These are phyloP conservation scores for Meghimatium bilineatum DNA, from an alignment of 2,888 invertebrate species.

Conservation along the genomic window DNA sequence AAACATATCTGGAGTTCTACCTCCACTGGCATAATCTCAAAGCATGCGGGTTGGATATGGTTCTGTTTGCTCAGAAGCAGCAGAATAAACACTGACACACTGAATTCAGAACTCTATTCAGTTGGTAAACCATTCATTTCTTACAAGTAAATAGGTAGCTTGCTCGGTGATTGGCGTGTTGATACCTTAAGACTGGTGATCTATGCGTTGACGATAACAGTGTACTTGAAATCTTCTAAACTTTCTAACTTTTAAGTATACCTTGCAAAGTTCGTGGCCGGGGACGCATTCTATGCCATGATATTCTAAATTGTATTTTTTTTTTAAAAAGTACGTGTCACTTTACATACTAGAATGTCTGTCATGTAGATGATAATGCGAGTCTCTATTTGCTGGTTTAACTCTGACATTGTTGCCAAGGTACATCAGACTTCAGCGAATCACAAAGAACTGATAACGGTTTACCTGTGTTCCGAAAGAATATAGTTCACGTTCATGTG, in stretches of 20 bases:
- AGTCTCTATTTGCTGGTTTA: not conserved
- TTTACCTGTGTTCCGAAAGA: not conserved
- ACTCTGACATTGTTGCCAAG: not conserved
- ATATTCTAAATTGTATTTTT: not conserved
- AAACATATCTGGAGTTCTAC: not conserved
- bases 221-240: not conserved
- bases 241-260: not conserved
- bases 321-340: not conserved
- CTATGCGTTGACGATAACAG: not conserved
- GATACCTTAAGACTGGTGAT: constrained; percentile 11
- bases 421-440: not conserved
- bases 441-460: not conserved
- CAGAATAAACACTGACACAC: not conserved
- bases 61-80: not conserved
- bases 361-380: not conserved
- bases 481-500: not conserved
- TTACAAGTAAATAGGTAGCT: not conserved
- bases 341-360: not conserved
- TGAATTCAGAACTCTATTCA: not conserved
- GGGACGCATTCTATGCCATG: not conserved
- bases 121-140: not conserved
- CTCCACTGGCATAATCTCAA: not conserved
- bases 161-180: constrained; percentile 27
- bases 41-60: not conserved
- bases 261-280: too few species aligned